These are phyloP conservation scores for Hormiphora californensis DNA, from an alignment of 37 sponge, comb jelly and placozoan genomes.

Conservation along the genomic window DNA sequence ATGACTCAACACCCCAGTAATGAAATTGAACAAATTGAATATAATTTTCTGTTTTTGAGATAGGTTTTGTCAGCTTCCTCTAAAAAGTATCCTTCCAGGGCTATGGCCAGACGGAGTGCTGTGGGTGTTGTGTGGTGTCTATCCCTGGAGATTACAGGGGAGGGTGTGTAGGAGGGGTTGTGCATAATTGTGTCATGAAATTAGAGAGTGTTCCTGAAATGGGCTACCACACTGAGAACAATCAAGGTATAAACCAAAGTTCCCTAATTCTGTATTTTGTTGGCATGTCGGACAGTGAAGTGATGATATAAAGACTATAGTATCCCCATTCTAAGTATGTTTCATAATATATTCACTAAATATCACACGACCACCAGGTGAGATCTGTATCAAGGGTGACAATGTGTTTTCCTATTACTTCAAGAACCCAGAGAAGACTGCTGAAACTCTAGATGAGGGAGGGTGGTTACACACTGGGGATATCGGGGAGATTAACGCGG, in stretches of 20 bases:
- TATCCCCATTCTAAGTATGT: no score
- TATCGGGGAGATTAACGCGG: slow-evolving; percentile 74
- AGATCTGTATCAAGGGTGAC: slow-evolving; percentile 78
- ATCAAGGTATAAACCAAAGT: slow-evolving; percentile 65
- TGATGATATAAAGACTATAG: no score
- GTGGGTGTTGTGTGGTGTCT: slow-evolving; percentile 67
- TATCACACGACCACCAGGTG: no score
- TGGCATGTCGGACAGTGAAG: no score
- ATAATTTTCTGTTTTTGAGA: not conserved
- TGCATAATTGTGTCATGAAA: slow-evolving; percentile 70
- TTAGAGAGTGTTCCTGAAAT: slow-evolving; percentile 89
- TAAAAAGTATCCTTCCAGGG: slow-evolving; percentile 64
- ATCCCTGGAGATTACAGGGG: slow-evolving; percentile 63
- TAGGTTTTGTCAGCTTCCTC: no score
- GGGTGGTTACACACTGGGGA: slow-evolving; percentile 97
- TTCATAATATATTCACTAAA: no score
- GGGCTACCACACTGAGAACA: slow-evolving; percentile 80
- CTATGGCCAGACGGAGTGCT: slow-evolving; percentile 97
- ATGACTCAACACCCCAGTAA: no score
- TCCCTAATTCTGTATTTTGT: no score
- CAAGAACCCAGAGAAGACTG: slow-evolving; percentile 80
- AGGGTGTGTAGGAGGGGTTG: slow-evolving; percentile 82
- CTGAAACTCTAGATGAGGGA: slow-evolving; percentile 75
- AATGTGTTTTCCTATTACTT: slow-evolving; percentile 77
- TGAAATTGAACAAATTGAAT: no score